Conservation (phyloP, 2,113 vertebrate species). For the Trematocara macrostoma region DNA sequence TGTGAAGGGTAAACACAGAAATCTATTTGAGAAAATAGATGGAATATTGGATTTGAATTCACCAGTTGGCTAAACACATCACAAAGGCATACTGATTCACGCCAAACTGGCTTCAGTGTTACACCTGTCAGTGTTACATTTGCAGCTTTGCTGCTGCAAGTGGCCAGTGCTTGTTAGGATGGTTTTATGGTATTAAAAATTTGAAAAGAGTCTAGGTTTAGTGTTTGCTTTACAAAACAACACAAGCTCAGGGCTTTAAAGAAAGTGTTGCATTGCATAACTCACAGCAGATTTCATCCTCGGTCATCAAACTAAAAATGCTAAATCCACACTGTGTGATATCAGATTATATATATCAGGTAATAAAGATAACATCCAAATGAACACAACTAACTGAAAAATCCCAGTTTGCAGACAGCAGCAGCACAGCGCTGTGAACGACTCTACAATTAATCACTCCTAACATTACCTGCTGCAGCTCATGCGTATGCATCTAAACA, state of each 20-base stretch:
- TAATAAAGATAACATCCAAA: neutral
- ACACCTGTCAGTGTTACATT: neutral
- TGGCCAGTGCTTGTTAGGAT: neutral
- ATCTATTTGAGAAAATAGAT: neutral
- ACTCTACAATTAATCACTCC: neutral
- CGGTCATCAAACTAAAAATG: neutral
- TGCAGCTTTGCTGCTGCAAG: neutral
- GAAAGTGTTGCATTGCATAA: neutral
- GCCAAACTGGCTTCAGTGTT: neutral
- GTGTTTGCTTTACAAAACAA: neutral
- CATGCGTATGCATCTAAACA: conserved; percentile 33
- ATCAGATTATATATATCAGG: neutral
- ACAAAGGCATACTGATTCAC: neutral
- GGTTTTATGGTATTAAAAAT: neutral
- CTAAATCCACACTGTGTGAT: neutral
- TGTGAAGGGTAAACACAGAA: neutral
- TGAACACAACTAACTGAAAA: neutral
- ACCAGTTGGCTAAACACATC: neutral
- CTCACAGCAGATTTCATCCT: neutral
- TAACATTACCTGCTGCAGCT: conserved; percentile 12
- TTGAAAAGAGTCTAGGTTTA: neutral
- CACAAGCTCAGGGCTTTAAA: neutral
- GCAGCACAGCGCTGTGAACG: neutral
- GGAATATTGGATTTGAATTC: neutral
- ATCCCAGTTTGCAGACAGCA: neutral